Conservation (phyloP, 2,797 vertebrate species). For the Squalus acanthias region DNA sequence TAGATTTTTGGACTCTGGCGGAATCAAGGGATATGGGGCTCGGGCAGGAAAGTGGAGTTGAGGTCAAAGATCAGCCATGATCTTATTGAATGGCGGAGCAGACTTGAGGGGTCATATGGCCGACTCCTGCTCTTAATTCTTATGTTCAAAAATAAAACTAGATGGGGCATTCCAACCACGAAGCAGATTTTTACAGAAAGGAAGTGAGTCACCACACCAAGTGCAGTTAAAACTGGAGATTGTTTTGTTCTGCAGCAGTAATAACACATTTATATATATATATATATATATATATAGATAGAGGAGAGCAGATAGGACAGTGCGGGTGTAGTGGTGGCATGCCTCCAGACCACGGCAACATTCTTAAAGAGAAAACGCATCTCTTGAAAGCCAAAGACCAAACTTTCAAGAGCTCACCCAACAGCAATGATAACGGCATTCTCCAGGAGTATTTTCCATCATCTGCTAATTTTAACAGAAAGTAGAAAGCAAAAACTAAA, state of each 20-base stretch:
- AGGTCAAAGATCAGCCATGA: no score
- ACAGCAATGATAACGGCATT: not conserved
- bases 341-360: not conserved
- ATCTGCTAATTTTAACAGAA: not conserved
- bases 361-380: not conserved
- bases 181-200: not conserved
- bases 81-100: no score
- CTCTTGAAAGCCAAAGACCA: not conserved
- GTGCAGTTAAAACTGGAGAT: not conserved
- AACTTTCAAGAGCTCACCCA: not conserved
- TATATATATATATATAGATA: no score
- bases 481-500: not conserved
- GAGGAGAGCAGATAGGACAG: not conserved
- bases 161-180: not conserved
- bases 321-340: not conserved
- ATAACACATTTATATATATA: not conserved
- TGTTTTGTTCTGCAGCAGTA: not conserved
- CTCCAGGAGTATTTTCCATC: not conserved
- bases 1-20: no score
- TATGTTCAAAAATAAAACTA: not conserved
- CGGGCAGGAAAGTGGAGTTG: no score
- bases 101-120: no score
- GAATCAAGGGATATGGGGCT: no score
- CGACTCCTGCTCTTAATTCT: no score
- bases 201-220: not conserved